These are phyloP conservation scores for Temnopleurus reevesii DNA, from an alignment of 53 echinoderm and acorn worm genomes.

Conservation along the genomic window DNA sequence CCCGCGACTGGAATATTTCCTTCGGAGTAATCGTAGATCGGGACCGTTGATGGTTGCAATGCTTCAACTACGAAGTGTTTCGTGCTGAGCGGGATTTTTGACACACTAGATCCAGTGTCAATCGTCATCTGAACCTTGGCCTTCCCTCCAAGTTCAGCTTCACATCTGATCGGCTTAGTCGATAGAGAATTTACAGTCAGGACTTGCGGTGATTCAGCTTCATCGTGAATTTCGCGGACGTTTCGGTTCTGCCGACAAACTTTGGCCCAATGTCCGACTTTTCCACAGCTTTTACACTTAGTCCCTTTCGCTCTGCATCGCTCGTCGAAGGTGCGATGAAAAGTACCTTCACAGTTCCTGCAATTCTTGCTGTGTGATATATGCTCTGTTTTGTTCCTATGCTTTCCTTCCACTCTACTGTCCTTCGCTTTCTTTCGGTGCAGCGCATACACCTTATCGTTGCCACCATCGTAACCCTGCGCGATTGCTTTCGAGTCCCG, in stretches of 20 bases:
- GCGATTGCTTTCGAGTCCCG: not conserved
- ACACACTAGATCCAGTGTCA: conserved; percentile 22
- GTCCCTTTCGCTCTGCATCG: not conserved
- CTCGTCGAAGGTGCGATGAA: not conserved
- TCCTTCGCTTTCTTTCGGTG: not conserved
- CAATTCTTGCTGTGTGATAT: not conserved
- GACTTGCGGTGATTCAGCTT: not conserved
- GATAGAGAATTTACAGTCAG: not conserved
- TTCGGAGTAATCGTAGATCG: not conserved
- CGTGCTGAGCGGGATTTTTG: not conserved
- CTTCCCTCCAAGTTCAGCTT: not conserved
- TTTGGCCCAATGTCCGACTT: not conserved
- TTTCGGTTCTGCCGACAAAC: not conserved
- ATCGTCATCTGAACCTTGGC: conserved; percentile 1
- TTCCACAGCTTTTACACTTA: not conserved
- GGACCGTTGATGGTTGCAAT: not conserved
- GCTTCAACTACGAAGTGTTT: conserved; percentile 16
- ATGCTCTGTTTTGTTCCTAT: not conserved
- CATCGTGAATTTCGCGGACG: not conserved
- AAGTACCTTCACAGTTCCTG: not conserved
- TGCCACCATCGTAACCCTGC: not conserved
- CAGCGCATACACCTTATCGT: not conserved
- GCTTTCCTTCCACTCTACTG: not conserved
- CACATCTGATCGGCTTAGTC: not conserved
- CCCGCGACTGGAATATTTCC: not conserved